These are phyloP conservation scores for Tichodroma muraria DNA, from an alignment of 2,113 vertebrate species.

Conservation along the genomic window DNA sequence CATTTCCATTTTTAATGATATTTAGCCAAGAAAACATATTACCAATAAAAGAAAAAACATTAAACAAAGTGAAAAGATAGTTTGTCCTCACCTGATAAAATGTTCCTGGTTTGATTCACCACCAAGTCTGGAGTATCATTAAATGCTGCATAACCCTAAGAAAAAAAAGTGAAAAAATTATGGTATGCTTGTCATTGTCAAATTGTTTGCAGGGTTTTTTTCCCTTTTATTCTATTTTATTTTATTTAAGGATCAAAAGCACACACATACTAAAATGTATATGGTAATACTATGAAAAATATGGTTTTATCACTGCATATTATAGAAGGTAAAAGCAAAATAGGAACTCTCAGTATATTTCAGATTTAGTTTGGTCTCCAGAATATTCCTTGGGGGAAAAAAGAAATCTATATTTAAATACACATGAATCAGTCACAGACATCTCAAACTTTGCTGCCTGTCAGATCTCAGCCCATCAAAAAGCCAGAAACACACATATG, in stretches of 20 bases:
- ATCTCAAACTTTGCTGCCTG: not conserved
- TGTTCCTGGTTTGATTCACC: conserved; percentile 74
- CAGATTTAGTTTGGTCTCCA: not conserved
- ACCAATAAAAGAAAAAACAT: not conserved
- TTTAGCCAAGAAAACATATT: not conserved
- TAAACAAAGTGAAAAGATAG: not conserved
- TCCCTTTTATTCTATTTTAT: too few relatives aligned
- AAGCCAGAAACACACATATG: not conserved
- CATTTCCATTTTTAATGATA: not conserved
- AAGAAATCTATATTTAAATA: not conserved
- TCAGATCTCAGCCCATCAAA: not conserved
- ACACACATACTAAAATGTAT: not conserved
- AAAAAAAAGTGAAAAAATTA: not conserved
- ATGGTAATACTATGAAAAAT: not conserved
- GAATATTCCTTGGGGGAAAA: not conserved
- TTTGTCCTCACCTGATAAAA: conserved; percentile 76
- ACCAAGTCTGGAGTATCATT: conserved; percentile 84
- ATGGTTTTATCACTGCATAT: not conserved
- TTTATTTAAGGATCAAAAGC: not conserved
- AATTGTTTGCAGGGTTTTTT: not conserved
- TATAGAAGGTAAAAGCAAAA: not conserved
- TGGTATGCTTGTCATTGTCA: not conserved
- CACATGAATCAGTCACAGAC: not conserved
- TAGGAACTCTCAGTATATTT: not conserved
- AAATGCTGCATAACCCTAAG: conserved; percentile 82